Conservation (phyloP, 2,113 vertebrate genomes). For the Tapirus terrestris region DNA sequence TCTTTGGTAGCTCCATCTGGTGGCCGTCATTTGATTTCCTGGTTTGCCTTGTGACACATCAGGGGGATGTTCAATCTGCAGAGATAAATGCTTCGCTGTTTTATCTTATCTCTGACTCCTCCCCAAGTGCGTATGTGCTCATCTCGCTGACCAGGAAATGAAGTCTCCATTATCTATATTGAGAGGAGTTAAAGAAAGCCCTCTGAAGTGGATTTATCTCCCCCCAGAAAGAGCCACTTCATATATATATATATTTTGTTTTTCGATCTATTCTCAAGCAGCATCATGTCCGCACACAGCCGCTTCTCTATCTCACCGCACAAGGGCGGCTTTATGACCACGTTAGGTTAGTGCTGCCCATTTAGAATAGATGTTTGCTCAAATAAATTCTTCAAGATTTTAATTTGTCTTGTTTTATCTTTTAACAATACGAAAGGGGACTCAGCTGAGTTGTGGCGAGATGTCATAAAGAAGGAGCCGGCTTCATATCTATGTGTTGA, state of each 20-base stretch:
- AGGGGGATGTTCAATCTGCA: not conserved
- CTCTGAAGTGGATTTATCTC: too few species aligned
- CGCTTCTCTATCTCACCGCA: too few species aligned
- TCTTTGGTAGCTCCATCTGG: not conserved
- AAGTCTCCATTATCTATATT: not conserved
- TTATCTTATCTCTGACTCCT: not conserved
- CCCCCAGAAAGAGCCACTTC: not conserved
- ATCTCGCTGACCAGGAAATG: not conserved
- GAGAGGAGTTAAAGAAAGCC: not conserved
- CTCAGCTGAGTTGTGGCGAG: accelerated
- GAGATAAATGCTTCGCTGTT: not conserved
- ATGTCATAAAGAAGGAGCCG: not conserved
- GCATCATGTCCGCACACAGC: too few species aligned
- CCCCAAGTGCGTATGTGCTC: not conserved
- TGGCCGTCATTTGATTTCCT: not conserved
- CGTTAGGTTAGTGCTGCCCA: not conserved
- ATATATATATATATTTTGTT: not conserved
- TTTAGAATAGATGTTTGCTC: not conserved
- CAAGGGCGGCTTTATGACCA: not conserved
- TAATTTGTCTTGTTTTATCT: not conserved
- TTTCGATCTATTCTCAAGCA: too few species aligned
- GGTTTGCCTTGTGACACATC: not conserved
- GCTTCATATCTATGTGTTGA: not conserved
- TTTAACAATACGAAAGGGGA: not conserved
- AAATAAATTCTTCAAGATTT: not conserved